phyloP scores from a whole-genome alignment of 2,888 invertebrate genomes.

The Trichacis sp. region DNA sequence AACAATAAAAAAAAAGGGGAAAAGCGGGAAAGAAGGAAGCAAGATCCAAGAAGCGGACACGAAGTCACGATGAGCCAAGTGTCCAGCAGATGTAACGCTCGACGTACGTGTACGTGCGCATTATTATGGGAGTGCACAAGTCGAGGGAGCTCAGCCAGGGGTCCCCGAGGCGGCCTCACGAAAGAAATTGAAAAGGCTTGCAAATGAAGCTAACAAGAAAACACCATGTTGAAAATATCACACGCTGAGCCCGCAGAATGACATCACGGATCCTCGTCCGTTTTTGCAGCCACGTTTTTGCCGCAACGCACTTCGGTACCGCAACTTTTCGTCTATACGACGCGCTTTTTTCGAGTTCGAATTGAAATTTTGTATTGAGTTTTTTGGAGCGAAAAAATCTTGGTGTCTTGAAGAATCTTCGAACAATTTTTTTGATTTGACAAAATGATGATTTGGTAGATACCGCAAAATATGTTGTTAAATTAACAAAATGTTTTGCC shows the following conservation, averaged over 20 bases:
- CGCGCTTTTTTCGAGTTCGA: no score
- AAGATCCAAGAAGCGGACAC: no score
- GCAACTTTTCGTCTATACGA: no score
- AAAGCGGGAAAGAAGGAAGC: no score
- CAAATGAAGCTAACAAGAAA: slow-evolving; percentile 42
- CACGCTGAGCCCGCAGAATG: slow-evolving; percentile 51
- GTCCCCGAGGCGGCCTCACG: slow-evolving; percentile 29
- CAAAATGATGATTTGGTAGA: no score
- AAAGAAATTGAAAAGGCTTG: slow-evolving; percentile 29
- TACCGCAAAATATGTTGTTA: no score
- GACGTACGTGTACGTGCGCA: slow-evolving; percentile 26
- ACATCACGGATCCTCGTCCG: slow-evolving; percentile 43
- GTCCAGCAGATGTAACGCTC: slow-evolving; percentile 54
- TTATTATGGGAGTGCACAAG: slow-evolving; percentile 49
- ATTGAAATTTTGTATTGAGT: no score
- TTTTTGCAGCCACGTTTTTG: slow-evolving; percentile 35
- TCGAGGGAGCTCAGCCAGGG: slow-evolving; percentile 6
- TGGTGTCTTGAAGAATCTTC: no score
- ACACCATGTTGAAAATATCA: slow-evolving; percentile 53
- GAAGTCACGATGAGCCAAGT: slow-evolving; percentile 46
- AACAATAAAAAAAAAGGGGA: no score
- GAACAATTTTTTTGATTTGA: no score
- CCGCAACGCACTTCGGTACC: slow-evolving; percentile 27
- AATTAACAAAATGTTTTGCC: no score
- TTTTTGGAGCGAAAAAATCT: no score